Conservation (phyloP, 1,140 invertebrate species). For the Melanaphis sacchari region DNA sequence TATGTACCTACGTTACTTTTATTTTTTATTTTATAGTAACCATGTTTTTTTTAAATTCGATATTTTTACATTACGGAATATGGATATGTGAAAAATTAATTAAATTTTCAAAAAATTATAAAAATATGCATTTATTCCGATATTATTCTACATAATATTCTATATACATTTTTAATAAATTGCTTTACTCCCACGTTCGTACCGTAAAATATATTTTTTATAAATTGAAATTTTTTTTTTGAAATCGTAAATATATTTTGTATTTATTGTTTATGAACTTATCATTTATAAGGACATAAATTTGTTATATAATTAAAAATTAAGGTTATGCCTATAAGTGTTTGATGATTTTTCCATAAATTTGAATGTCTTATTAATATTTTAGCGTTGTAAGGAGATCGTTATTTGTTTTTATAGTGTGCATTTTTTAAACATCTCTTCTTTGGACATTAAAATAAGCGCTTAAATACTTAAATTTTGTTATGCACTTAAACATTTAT, state of each 20-base stretch:
- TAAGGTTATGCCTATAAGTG: neutral
- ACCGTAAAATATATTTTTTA: neutral
- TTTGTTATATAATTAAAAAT: neutral
- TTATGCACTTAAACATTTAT: too few relatives aligned
- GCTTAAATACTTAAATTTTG: too few relatives aligned
- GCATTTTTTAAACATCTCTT: too few relatives aligned
- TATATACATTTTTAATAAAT: neutral
- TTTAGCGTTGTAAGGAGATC: too few relatives aligned
- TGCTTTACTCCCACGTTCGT: neutral
- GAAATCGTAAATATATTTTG: neutral
- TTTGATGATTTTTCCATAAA: too few relatives aligned
- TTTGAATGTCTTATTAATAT: too few relatives aligned
- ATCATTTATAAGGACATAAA: too few relatives aligned
- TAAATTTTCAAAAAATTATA: neutral
- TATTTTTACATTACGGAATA: neutral
- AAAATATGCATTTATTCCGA: neutral
- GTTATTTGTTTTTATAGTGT: too few relatives aligned
- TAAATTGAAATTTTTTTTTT: neutral
- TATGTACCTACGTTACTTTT: neutral
- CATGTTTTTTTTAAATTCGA: neutral
- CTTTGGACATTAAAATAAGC: too few relatives aligned
- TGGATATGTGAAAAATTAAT: neutral
- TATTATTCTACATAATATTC: neutral
- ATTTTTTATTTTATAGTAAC: neutral
- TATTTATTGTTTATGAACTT: neutral